A percentile compares a stretch with the other conserved stretches of the same genome.
Evolutionary conservation across 1,140 invertebrate genomes (phyloP).

Genomic region (Cydia amplana): DNA sequence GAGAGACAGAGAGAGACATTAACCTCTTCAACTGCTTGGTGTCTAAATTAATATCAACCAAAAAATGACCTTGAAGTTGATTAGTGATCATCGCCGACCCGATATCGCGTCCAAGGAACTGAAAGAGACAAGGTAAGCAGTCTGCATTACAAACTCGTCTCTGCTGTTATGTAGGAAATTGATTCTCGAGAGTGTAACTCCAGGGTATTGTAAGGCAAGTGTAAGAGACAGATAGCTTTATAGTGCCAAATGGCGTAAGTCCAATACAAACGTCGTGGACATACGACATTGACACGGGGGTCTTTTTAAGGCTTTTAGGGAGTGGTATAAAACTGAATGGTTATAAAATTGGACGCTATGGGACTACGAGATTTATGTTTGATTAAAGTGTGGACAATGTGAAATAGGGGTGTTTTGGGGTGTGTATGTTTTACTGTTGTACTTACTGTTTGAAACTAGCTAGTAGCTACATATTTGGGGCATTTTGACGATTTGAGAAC

Average conservation of each 20-base stretch:
- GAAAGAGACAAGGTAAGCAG: background rate
- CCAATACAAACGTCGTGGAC: background rate
- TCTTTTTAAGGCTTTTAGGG: background rate
- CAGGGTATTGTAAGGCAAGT: constrained; percentile 3
- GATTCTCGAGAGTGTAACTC: constrained; percentile 13
- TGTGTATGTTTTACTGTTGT: background rate
- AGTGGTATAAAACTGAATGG: constrained; percentile 3
- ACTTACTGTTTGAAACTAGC: background rate
- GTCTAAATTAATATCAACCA: too few species aligned
- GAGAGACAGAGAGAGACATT: too few species aligned
- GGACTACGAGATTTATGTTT: constrained; percentile 1
- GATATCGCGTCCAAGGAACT: background rate
- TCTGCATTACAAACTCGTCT: background rate
- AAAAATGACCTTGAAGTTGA: too few species aligned
- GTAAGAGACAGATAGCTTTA: background rate
- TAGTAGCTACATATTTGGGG: too few species aligned
- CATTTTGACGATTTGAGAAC: too few species aligned
- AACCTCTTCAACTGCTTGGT: too few species aligned
- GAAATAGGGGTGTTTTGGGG: background rate
- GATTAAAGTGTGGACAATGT: constrained; percentile 14
- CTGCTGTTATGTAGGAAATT: constrained; percentile 8
- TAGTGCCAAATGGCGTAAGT: background rate
- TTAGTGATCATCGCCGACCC: too few species aligned
- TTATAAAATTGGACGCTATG: constrained; percentile 1
- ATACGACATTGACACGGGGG: background rate